Percentiles rank a stretch among this genome's conserved stretches.
Evolutionary conservation across 2,113 vertebrate species (phyloP).

Genomic region (Silurus glanis): DNA sequence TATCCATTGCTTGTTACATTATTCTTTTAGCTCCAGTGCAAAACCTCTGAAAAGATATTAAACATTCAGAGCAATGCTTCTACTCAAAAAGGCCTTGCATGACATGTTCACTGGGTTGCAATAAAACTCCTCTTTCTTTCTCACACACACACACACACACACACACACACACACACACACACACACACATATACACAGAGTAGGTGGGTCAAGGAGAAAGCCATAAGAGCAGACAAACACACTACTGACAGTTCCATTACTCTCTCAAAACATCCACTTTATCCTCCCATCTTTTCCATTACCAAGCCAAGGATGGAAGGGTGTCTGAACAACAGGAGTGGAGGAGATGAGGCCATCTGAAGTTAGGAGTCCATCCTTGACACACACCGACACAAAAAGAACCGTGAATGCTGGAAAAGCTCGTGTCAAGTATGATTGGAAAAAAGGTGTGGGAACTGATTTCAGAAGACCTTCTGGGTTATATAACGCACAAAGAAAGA

Average conservation of each 20-base stretch:
- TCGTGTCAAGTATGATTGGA: neutral
- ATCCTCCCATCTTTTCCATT: constrained; percentile 26
- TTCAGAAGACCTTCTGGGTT: neutral
- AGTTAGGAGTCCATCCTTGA: neutral
- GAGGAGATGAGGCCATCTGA: constrained; percentile 4
- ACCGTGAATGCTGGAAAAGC: neutral
- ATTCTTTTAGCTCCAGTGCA: neutral
- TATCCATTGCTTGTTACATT: neutral
- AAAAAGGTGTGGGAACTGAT: constrained; percentile 4
- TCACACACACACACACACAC: neutral
- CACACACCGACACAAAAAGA: constrained; percentile 5
- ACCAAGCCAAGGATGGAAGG: constrained; percentile 24
- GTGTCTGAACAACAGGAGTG: neutral
- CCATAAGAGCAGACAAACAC: constrained; percentile 5
- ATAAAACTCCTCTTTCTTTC: neutral
- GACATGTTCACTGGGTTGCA: neutral
- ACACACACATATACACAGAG: neutral
- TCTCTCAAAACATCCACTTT: constrained; percentile 35
- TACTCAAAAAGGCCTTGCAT: neutral
- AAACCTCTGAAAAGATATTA: neutral
- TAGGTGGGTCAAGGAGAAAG: constrained; percentile 29
- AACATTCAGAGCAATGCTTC: neutral
- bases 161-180: neutral
- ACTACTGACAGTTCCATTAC: constrained; percentile 35
- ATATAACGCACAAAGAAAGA: neutral